Conservation (phyloP, 2,888 invertebrate genomes). For the Odontocolon sp. region DNA sequence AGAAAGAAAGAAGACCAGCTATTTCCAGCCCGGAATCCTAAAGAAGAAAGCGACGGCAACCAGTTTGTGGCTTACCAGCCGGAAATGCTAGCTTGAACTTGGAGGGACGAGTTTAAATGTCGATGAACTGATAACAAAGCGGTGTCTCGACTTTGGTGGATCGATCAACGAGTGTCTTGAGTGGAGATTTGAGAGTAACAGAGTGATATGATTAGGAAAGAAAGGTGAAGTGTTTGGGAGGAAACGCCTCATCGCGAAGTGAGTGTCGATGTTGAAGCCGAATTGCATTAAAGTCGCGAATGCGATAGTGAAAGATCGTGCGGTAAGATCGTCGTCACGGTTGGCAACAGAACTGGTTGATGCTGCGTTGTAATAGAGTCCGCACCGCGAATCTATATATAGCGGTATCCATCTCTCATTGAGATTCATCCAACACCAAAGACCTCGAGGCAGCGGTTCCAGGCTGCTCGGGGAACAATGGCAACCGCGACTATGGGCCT, state of each 20-base stretch:
- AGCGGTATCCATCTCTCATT: slow-evolving; percentile 4
- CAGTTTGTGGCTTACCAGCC: slow-evolving; percentile 8
- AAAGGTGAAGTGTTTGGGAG: neutral
- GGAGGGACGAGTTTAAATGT: neutral
- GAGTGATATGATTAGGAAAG: neutral
- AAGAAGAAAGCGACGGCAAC: slow-evolving; percentile 2
- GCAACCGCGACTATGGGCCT: slow-evolving; percentile 79
- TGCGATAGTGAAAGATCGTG: slow-evolving; percentile 39
- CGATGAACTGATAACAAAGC: slow-evolving; percentile 29
- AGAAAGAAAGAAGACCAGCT: slow-evolving; percentile 1
- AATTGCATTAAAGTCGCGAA: neutral
- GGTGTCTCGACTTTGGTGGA: neutral
- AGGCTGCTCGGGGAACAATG: slow-evolving; percentile 66
- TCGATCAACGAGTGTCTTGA: slow-evolving; percentile 1
- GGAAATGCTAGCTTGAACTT: neutral
- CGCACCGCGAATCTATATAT: neutral
- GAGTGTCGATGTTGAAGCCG: slow-evolving; percentile 17
- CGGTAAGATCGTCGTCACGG: slow-evolving; percentile 18
- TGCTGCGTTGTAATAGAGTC: slow-evolving; percentile 20
- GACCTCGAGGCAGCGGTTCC: slow-evolving; percentile 16
- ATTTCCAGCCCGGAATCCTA: neutral
- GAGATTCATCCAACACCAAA: slow-evolving; percentile 21
- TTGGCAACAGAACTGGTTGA: slow-evolving; percentile 16
- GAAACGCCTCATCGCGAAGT: neutral
- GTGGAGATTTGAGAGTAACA: slow-evolving; percentile 7